Evolutionary conservation across 2,797 vertebrate species (phyloP), one percentile per base, ranked within the genome.

Genomic region (Molossus alvarezi): DNA sequence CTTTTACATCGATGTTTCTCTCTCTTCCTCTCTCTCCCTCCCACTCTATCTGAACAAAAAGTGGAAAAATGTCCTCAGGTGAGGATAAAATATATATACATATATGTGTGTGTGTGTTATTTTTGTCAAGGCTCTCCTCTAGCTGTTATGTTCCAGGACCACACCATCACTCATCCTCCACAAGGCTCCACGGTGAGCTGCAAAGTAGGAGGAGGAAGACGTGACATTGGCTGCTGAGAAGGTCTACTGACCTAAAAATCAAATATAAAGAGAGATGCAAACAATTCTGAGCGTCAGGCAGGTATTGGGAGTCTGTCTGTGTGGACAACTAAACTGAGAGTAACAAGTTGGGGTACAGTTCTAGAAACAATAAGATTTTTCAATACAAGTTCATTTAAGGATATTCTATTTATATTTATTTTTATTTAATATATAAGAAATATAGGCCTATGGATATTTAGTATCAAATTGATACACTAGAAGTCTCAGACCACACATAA

Each of bases 381-480:
- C 48, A 90, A 25, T 86, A 86, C 29, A 88, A 80, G 17, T 64
- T 93, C 37, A 81, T 76, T 93, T n/a, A 65, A 75, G 45, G 27
- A 69, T 18, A 13, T 71, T 96, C 33, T 75, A 62, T 58, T 94
- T 94, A 80, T 86, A 33, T 81, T 37, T 80, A 64, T 55, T 88
- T 71, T 75, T 86, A 86, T 75, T 91, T 76, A 69, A 53, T 91
- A 64, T 58, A 69, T 72, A 45, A 83, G 65, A 65, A 88, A 87
- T 85, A 60, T 33, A 33, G 25, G 10, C 4, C 58, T 90, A 51
- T 20, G 73, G 73, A 60, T 73, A 94, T n/a, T 57, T 73, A 80
- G 53, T 18, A 69, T 33, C 20, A 88, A 81, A 69, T 23, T 33
- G 45, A 87, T 33, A 87, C 5, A 87, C 5, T 71, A 71, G 20